Conservation (phyloP, 2,797 vertebrate genomes). For the Aldrovandia affinis region DNA sequence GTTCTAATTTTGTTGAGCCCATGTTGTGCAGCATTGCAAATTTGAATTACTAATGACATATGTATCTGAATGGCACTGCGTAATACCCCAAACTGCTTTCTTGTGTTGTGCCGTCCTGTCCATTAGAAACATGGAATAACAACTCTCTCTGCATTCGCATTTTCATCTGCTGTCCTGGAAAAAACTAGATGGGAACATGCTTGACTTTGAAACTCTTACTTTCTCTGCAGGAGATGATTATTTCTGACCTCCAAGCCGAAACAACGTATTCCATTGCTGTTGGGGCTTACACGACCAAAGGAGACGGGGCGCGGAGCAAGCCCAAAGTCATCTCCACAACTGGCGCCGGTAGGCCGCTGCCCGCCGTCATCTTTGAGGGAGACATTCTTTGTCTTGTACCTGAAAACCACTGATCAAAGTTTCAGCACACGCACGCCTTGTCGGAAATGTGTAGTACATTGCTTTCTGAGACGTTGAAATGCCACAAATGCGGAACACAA, state of each 20-base stretch:
- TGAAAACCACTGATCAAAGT: background rate
- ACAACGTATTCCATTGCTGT: constrained; percentile 92
- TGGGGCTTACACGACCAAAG: constrained; percentile 95
- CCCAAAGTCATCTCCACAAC: constrained; percentile 85
- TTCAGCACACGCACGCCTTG: background rate
- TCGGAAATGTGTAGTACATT: background rate
- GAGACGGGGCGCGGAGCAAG: constrained; percentile 94
- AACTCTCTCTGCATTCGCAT: background rate
- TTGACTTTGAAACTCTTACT: background rate
- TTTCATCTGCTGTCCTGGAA: background rate
- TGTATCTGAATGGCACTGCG: background rate
- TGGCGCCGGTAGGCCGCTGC: constrained; percentile 73
- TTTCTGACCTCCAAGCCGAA: constrained; percentile 89
- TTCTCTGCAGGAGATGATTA: constrained; percentile 83
- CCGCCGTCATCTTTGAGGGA: background rate
- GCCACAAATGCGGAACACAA: background rate
- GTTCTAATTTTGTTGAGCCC: background rate
- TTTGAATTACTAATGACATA: background rate
- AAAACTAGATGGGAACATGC: background rate
- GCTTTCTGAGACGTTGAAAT: background rate
- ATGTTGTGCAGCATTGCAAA: background rate
- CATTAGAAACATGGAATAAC: background rate
- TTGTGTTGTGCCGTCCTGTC: background rate
- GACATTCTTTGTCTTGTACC: background rate
- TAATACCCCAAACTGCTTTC: background rate